Conservation (phyloP, 2,113 vertebrate genomes). For the Odontesthes bonariensis region DNA sequence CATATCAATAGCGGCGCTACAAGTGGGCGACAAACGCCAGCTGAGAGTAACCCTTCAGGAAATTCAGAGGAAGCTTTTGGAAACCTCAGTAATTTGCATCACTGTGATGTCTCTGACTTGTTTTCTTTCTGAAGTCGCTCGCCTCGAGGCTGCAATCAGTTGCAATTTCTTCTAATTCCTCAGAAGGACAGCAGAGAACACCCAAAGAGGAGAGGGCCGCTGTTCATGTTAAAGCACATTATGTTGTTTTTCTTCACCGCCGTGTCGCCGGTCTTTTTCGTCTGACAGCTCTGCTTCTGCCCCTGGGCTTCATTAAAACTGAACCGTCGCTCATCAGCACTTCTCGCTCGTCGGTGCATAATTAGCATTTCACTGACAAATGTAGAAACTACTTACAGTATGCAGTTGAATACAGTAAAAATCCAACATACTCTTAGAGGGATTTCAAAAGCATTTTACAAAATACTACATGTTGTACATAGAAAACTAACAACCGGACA, state of each 20-base stretch:
- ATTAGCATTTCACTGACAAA: conserved; percentile 44
- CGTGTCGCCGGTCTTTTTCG: not conserved
- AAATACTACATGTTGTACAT: conserved; percentile 57
- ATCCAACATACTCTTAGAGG: conserved; percentile 1
- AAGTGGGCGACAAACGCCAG: conserved; percentile 47
- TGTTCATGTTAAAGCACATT: conserved; percentile 10
- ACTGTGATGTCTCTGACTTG: conserved; percentile 29
- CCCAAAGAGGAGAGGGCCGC: not conserved
- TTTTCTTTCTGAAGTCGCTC: conserved; percentile 9
- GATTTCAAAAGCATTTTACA: conserved; percentile 44
- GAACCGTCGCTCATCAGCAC: conserved; percentile 14
- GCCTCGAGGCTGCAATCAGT: conserved; percentile 29
- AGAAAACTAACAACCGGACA: conserved; percentile 47
- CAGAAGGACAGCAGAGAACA: conserved; percentile 20
- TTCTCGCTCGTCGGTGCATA: conserved; percentile 48
- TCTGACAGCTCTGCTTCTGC: not conserved
- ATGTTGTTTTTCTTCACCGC: not conserved
- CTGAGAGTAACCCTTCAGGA: conserved; percentile 4
- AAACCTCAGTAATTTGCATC: conserved; percentile 34
- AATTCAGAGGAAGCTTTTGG: conserved; percentile 21
- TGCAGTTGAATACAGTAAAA: conserved; percentile 41
- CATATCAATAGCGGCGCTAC: conserved; percentile 44
- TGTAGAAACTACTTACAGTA: conserved; percentile 32
- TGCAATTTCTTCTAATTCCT: conserved; percentile 45
- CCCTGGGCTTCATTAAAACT: conserved; percentile 22